Conservation (phyloP, 2,797 vertebrate genomes). For the Lophius americanus region DNA sequence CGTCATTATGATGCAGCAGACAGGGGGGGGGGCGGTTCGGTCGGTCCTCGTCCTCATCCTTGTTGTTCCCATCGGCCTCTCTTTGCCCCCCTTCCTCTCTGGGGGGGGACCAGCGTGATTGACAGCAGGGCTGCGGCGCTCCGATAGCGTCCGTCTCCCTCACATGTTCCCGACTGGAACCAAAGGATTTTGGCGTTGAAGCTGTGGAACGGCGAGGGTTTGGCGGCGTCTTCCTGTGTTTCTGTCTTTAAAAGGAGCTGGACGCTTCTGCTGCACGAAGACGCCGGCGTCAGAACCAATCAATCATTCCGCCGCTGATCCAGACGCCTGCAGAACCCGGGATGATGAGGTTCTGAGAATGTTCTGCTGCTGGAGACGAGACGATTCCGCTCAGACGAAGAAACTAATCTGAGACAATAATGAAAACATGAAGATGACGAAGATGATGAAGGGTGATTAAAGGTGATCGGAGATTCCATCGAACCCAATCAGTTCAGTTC, state of each 20-base stretch:
- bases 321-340: too few species aligned
- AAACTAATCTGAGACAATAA: too few species aligned
- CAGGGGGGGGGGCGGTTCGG: neutral
- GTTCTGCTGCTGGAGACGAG: too few species aligned
- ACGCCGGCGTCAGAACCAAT: too few species aligned
- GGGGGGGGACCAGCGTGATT: constrained; percentile 60
- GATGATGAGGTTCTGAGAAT: too few species aligned
- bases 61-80: constrained; percentile 2
- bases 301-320: too few species aligned
- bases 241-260: constrained; percentile 1
- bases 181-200: constrained; percentile 59
- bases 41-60: neutral
- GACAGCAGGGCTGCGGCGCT: constrained; percentile 60
- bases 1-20: constrained; percentile 31
- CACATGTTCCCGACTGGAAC: constrained; percentile 47
- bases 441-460: too few species aligned
- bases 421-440: too few species aligned
- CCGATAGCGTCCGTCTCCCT: constrained; percentile 57
- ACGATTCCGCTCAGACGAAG: too few species aligned
- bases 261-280: too few species aligned
- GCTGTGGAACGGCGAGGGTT: constrained; percentile 33
- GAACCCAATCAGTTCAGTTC: too few species aligned
- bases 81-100: constrained; percentile 19
- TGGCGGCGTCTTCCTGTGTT: constrained; percentile 1
- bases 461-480: too few species aligned